Evolutionary conservation across 1,140 invertebrate species (phyloP).

Genomic region (Prorops nasuta): DNA sequence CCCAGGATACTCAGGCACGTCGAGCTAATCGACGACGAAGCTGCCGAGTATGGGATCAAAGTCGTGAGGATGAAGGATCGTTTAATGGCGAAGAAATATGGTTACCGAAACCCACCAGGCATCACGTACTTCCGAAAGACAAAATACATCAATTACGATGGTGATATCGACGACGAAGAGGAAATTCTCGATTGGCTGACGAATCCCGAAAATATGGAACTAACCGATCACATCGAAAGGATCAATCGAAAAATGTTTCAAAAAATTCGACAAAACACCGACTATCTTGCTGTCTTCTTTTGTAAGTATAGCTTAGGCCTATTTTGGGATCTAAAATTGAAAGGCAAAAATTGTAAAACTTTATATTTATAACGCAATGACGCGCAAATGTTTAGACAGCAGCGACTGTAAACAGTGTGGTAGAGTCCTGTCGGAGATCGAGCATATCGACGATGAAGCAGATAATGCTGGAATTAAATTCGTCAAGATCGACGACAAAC

Average conservation of each 20-base stretch:
- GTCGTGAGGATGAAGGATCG: slow-evolving; percentile 87
- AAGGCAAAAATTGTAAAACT: no score
- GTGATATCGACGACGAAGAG: slow-evolving; percentile 90
- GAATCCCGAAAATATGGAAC: slow-evolving; percentile 91
- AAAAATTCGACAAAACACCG: slow-evolving; percentile 84
- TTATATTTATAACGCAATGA: not conserved
- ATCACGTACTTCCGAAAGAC: slow-evolving; percentile 89
- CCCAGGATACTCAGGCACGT: slow-evolving; percentile 78
- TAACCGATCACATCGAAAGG: slow-evolving; percentile 89
- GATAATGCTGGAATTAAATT: slow-evolving; percentile 92
- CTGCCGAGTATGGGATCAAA: slow-evolving; percentile 87
- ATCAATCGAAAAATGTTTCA: slow-evolving; percentile 93
- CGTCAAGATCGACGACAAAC: slow-evolving; percentile 86
- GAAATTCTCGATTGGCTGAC: slow-evolving; percentile 92
- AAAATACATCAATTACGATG: slow-evolving; percentile 89
- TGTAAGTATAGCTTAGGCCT: slow-evolving; percentile 66
- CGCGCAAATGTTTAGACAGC: slow-evolving; percentile 70
- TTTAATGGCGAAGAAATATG: slow-evolving; percentile 93
- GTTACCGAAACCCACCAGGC: slow-evolving; percentile 83
- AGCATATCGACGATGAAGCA: slow-evolving; percentile 91
- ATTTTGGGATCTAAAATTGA: not conserved
- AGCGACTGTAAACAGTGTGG: slow-evolving; percentile 93
- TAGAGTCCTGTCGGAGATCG: slow-evolving; percentile 82
- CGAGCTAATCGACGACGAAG: slow-evolving; percentile 90
- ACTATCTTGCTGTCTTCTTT: slow-evolving; percentile 93